Evolutionary conservation across 2,888 invertebrate genomes (phyloP), one percentile per base, ranked within the genome.

Genomic region (Lagria hirta): DNA sequence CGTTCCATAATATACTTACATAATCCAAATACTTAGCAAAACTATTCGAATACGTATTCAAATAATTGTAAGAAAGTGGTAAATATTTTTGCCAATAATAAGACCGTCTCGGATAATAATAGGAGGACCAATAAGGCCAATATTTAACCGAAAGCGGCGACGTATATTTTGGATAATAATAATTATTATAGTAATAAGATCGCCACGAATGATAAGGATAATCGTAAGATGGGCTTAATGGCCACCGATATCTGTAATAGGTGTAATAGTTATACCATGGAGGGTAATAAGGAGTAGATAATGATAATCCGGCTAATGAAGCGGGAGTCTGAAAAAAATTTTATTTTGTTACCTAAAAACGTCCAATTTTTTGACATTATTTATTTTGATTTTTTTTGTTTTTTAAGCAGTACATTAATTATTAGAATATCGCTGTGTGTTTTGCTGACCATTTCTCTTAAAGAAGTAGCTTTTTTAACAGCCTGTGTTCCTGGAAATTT

Each of bases 161-260:
- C 11, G 12, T 7, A 8, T 21, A 21, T 12, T 8, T 7, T 21
- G 21, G 3, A 23, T 10, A 14, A 26, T 26, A 26, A 26, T 26
- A 26, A 4, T 2, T 8, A 26, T 26, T 12, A 27, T 11, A 34
- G 20, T 30, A 29, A 34, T 51, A 47, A 23, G 17, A 33, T 18
- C 49, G 45, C 48, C 38, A 50, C n/a, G n/a, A n/a, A n/a, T n/a
- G n/a, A 37, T 41, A 48, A 17, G 61, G 58, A 44, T 63, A 57
- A 47, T 55, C 52, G 51, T 64, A 62, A 26, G 58, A 49, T n/a
- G n/a, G n/a, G 49, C 57, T 54, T 11, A 61, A 43, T 20, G 63
- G 63, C 38, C 55, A 52, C 40, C 57, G 61, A 24, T 52, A 48
- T 52, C 53, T 58, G 41, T 46, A 36, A 46, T 41, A 41, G 37